Base-by-base conservation (phyloP, 1,140 invertebrate genomes). In the Matsumurasca onukii region DNA sequence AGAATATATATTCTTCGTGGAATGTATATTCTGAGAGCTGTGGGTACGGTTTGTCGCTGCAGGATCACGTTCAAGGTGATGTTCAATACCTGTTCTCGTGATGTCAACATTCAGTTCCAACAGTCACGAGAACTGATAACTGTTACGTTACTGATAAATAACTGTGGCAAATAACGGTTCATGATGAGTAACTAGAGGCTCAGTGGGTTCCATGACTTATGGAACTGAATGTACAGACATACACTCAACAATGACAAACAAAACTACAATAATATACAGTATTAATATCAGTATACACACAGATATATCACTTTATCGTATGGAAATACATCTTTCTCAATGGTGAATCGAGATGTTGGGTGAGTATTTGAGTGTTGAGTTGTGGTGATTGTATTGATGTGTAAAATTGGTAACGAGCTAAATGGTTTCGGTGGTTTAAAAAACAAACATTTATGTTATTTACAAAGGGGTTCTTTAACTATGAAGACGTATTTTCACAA, bases 21-120 rank as follows among this genome's bases (percentile, higher is more conserved):
- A 45, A n/a, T n/a, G n/a, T n/a, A n/a, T n/a, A n/a, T n/a, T n/a
- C n/a, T 5, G 49, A 22, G n/a, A 12, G 49, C n/a, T 20, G 49
- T 20, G 3, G 49, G n/a, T 17, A n/a, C 49, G 24, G 3, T 27
- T 22, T 61, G 57, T 31, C n/a, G 59, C 24, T 31, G 17, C 29
- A 13, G 30, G 30, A 63, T 63, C 59, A 63, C 59, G 59, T 9
- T 31, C 59, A 63, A 31, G 30, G 67, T 68, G 67, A 59, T 39
- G 52, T 45, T 59, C 48, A 34, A 62, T 52, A 59, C 64, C 52
- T 39, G 15, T 66, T 61, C 49, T 66, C 64, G 52, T 70, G 69
- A 34, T 70, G 66, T 67, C 31, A 30, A 68, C 66, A 68, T 68
- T 68, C 66, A 61, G 66, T 59, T 65, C 63, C 39, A 45, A n/a